Evolutionary conservation across 1,140 invertebrate genomes (phyloP).

Genomic region (Acromyrmex echinatior): DNA sequence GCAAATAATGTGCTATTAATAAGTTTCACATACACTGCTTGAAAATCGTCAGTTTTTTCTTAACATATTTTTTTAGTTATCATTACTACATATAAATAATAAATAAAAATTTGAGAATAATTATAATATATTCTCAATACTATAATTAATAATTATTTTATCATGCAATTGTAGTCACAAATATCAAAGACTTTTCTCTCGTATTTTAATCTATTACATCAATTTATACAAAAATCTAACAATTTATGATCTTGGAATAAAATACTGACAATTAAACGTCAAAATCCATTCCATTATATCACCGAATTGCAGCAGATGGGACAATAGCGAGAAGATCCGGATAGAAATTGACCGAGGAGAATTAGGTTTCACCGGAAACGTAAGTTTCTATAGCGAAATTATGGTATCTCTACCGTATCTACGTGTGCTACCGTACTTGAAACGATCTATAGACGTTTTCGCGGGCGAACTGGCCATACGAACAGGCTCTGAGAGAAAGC

Average conservation of each 20-base stretch:
- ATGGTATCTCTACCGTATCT: constrained; percentile 52
- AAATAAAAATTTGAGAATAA: no score
- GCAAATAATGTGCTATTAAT: no score
- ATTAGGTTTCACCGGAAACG: constrained; percentile 43
- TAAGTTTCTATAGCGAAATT: constrained; percentile 56
- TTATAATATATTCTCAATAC: no score
- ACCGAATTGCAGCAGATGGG: background rate
- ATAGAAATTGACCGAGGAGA: constrained; percentile 25
- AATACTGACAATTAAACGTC: background rate
- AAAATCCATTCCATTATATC: background rate
- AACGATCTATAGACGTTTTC: constrained; percentile 51
- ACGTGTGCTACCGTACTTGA: background rate
- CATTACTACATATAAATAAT: no score
- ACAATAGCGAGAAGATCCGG: background rate
- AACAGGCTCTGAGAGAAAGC: background rate
- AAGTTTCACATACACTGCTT: no score
- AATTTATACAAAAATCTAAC: background rate
- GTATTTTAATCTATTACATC: background rate
- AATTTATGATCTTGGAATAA: background rate
- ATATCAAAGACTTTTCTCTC: background rate
- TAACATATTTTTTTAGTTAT: no score
- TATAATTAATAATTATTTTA: no score
- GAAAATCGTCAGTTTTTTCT: no score
- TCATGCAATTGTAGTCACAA: no score
- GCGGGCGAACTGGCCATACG: constrained; percentile 23